Evolutionary conservation across 1,140 invertebrate genomes (phyloP), one percentile per base, ranked within the genome.

Genomic region (Heterodera schachtii): DNA sequence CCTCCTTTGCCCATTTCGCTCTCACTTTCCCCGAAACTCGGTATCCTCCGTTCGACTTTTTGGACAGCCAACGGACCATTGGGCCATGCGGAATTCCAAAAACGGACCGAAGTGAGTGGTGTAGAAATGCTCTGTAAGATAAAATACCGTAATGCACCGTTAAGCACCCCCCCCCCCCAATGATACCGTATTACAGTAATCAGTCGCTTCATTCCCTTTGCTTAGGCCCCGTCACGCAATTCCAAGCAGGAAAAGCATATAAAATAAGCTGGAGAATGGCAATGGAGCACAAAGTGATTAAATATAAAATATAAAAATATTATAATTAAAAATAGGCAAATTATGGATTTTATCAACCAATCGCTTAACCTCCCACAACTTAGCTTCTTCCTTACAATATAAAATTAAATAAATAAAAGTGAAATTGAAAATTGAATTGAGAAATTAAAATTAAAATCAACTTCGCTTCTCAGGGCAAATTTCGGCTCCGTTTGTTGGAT

Each of bases 21-120:
- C 84, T 92, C 19, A 91, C 90, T 3, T 92, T 90, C 83, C 91
- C 91, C 3, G 90, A 88, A 60, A 90, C 91, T 8, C 73, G 91
- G 31, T 91, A 94, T 84, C 96, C 94, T 88, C 95, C 95, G 89
- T 91, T 97, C 88, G 96, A 98, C 91, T 98, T 97, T 91, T 91
- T 98, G 90, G 95, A 97, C 90, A 96, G 94, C 90, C 93, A 93
- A 75, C 93, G 95, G 85, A 97, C 96, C 21, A 94, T 94, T 85
- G 93, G 93, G 79, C 96, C 95, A 49, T 98, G 96, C 91, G 96
- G 96, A 83, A 96, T 97, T 94, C 95, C 95, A 7, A 95, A 95
- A 71, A 81, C 86, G 8, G 75, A 67, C n/a, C 79, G 82, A 85
- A 85, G 86, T 89, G 78, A 77, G 74, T 84, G 2, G 19, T 8